A percentile compares a stretch with the other conserved stretches of the same genome.
Conservation (phyloP, 2,113 vertebrate genomes). For the Rhineura floridana region DNA sequence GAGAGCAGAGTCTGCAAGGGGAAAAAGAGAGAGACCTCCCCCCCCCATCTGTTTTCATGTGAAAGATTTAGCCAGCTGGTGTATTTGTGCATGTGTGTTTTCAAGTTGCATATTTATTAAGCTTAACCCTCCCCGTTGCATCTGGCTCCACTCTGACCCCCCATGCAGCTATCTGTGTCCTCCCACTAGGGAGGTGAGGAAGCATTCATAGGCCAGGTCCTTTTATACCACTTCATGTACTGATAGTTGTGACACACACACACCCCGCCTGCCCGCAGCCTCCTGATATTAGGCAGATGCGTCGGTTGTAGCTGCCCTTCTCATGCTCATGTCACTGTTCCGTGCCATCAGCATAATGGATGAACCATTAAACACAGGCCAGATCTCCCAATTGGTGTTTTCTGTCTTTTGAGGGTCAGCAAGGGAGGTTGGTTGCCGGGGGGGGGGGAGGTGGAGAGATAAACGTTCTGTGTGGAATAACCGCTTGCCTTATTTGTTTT, state of each 20-base stretch:
- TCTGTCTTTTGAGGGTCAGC: background rate
- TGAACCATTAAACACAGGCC: slow-evolving; percentile 6
- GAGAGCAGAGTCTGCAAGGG: no score
- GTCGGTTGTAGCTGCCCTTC: background rate
- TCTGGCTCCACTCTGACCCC: slow-evolving; percentile 18
- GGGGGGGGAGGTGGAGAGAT: no score
- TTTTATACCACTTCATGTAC: background rate
- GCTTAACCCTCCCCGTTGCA: slow-evolving; percentile 46
- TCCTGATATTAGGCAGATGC: background rate
- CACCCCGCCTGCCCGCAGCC: background rate
- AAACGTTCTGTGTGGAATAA: background rate
- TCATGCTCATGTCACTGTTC: background rate
- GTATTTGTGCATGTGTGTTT: background rate
- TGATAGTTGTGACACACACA: background rate
- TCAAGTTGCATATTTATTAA: slow-evolving; percentile 73
- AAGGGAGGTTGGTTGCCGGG: rapidly evolving
- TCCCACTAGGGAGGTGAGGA: slow-evolving; percentile 24
- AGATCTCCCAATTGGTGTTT: background rate
- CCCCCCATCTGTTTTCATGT: background rate
- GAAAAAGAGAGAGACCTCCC: background rate
- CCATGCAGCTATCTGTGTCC: background rate
- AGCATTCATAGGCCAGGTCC: background rate
- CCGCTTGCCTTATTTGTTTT: no score
- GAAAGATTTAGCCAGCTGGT: background rate
- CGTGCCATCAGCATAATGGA: background rate